These are phyloP conservation scores for Apteryx owenii DNA, from an alignment of 2,113 vertebrate genomes.

Conservation along the genomic window DNA sequence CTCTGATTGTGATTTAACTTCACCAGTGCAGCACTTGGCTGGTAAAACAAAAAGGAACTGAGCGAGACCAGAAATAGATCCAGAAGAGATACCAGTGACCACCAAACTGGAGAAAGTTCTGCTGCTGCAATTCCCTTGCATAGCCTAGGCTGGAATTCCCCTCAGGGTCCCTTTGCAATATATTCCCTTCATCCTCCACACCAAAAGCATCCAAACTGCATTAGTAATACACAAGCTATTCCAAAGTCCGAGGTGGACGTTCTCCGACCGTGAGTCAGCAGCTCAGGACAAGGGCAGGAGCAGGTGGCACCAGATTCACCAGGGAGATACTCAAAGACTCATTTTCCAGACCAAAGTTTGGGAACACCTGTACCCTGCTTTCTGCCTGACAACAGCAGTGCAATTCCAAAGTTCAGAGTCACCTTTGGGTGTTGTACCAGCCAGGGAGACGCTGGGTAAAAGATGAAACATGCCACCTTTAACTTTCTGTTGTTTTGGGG, in stretches of 20 bases:
- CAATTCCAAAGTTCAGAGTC: background rate
- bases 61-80: background rate
- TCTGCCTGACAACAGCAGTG: background rate
- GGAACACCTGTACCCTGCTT: background rate
- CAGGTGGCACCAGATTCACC: accelerated
- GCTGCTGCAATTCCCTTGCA: background rate
- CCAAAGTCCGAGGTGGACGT: background rate
- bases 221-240: background rate
- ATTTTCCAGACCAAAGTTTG: background rate
- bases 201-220: background rate
- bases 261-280: background rate
- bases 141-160: background rate
- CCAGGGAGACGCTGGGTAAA: background rate
- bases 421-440: background rate
- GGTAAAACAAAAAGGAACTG: background rate
- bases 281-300: background rate
- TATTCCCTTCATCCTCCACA: accelerated
- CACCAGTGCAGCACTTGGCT: background rate
- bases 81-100: background rate
- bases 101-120: accelerated
- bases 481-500: background rate
- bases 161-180: background rate
- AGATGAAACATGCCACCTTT: background rate
- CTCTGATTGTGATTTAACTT: background rate
- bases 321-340: background rate